Percentiles rank a stretch among this genome's conserved stretches.
Conservation (phyloP, 1,140 invertebrate genomes). For the Gonatopus flavifemur region DNA sequence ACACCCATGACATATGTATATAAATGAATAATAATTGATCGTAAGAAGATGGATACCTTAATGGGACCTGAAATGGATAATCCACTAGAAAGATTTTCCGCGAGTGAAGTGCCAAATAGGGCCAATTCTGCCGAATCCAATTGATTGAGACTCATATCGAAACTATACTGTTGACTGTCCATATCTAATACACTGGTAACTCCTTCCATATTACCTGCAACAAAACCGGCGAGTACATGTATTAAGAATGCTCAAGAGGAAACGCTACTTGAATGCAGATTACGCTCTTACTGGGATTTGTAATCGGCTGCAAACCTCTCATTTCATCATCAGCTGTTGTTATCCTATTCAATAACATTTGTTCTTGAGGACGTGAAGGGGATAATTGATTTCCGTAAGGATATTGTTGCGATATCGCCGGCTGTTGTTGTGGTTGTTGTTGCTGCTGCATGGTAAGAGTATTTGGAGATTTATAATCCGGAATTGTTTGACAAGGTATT, state of each 20-base stretch:
- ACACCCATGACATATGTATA: too few species aligned
- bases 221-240: not conserved
- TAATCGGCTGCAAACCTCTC: conserved; percentile 18
- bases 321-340: conserved; percentile 13
- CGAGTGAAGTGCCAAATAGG: conserved; percentile 25
- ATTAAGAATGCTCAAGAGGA: too few species aligned
- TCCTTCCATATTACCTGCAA: conserved; percentile 6
- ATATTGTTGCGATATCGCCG: conserved; percentile 11
- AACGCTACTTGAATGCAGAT: not conserved
- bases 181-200: conserved; percentile 27
- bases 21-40: too few species aligned
- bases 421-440: too few species aligned
- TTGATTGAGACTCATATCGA: conserved; percentile 27
- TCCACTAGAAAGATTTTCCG: conserved; percentile 34
- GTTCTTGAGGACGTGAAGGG: conserved; percentile 7
- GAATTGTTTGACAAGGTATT: too few species aligned
- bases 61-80: conserved; percentile 29
- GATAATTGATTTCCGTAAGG: conserved; percentile 16
- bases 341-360: conserved; percentile 20
- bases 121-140: conserved; percentile 29
- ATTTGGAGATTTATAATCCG: conserved; percentile 18
- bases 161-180: conserved; percentile 36
- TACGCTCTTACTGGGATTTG: conserved; percentile 16
- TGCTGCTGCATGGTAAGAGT: conserved; percentile 14
- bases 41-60: conserved; percentile 19